Evolutionary conservation across 1,140 invertebrate species (phyloP), one percentile per base, ranked within the genome.

Genomic region (Eumaeus atala): DNA sequence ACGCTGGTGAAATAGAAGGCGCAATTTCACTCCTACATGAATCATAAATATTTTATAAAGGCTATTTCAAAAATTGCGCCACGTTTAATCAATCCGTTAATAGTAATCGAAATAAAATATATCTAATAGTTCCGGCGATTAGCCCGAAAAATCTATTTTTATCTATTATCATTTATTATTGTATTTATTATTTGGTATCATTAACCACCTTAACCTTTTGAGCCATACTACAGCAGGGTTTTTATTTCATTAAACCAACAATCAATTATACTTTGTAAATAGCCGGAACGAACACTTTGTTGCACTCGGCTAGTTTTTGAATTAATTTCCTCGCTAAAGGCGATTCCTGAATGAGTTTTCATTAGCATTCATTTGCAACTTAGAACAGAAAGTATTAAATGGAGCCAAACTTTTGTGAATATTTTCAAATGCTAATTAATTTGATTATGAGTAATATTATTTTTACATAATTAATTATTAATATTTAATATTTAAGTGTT

Each of bases 251-350:
- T n/a, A n/a, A 44, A 44, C 17, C 40, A 44, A 44, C 40, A 14
- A 44, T 44, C 14, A 44, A 44, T 44, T 44, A 44, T 16, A 44
- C 40, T 44, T 44, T 17, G 12, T 16, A 44, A 44, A 44, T 44
- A 16, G 40, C 17, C 9, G 40, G 12, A 16, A 17, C 40, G 40
- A 16, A 16, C 17, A 40, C n/a, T 40, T 44, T 44, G 40, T 44
- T 44, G 40, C 40, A 44, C 40, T 9, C 40, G 40, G 40, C 40
- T 44, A 44, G 40, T 44, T 44, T 44, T 44, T 44, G 40, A 44
- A 44, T 44, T 44, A 44, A 44, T 44, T 44, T 44, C 17, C 40
- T 44, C 12, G 40, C 40, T 44, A 14, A 17, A 44, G 40, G 40
- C 40, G 17, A 44, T 16, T 44, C 17, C 40, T 44, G 40, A 16